Conservation (phyloP, 2,797 vertebrate genomes). For the Poecilia wingei region DNA sequence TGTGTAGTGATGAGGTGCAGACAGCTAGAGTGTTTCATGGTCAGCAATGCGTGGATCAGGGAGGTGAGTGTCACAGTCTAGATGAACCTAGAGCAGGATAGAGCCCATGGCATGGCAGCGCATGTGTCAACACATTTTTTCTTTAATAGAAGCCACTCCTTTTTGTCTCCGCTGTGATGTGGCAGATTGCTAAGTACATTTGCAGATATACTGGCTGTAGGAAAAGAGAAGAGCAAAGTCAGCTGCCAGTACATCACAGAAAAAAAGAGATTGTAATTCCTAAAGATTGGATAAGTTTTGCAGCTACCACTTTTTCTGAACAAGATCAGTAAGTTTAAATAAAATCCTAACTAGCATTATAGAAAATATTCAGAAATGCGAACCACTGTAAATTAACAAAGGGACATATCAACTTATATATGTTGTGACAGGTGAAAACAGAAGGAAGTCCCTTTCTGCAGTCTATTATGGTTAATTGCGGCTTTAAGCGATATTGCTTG, state of each 20-base stretch:
- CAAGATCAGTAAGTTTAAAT: constrained; percentile 9
- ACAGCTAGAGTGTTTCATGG: constrained; percentile 62
- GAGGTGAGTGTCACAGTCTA: constrained; percentile 51
- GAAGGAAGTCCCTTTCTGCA: constrained; percentile 63
- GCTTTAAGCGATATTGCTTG: constrained; percentile 77
- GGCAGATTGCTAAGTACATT: constrained; percentile 44
- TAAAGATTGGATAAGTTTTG: constrained; percentile 45
- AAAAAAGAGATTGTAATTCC: constrained; percentile 48
- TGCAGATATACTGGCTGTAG: constrained; percentile 24
- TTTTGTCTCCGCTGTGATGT: constrained; percentile 40
- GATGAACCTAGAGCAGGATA: constrained; percentile 32
- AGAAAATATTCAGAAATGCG: constrained; percentile 20
- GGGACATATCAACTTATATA: constrained; percentile 25
- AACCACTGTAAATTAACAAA: constrained; percentile 11
- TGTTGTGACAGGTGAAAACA: constrained; percentile 33
- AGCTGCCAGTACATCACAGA: constrained; percentile 42
- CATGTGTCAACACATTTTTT: constrained; percentile 23
- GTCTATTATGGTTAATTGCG: constrained; percentile 83
- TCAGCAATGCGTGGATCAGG: constrained; percentile 57
- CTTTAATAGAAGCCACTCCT: constrained; percentile 24
- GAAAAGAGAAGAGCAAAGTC: constrained; percentile 45
- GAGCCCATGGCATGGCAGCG: constrained; percentile 4
- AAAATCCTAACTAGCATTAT: constrained; percentile 34
- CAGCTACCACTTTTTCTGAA: constrained; percentile 30
- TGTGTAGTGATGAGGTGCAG: constrained; percentile 48